phyloP scores from a whole-genome alignment of 2,888 invertebrate genomes.

The Ferrisia virgata region DNA sequence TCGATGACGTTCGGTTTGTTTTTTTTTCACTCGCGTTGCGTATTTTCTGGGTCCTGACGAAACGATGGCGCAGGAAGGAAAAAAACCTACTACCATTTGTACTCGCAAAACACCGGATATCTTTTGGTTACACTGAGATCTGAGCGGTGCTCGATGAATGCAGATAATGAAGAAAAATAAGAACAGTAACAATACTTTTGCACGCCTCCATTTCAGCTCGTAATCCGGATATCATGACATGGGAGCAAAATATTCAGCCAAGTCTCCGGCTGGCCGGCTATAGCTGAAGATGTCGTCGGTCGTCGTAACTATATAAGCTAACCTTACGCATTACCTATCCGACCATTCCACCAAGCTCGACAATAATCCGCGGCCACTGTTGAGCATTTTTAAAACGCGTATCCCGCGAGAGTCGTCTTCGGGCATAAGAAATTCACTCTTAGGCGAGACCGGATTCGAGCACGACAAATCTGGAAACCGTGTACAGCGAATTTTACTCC shows the following conservation, averaged over 20 bases:
- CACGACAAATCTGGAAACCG: conserved; percentile 40
- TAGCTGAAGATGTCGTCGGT: too few species aligned
- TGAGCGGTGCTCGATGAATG: too few species aligned
- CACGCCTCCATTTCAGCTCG: background rate
- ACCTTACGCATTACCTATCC: too few species aligned
- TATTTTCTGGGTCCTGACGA: too few species aligned
- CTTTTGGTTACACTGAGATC: background rate
- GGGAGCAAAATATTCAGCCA: background rate
- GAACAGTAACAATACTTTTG: background rate
- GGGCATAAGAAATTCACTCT: background rate
- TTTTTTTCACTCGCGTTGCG: too few species aligned
- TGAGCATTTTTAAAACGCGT: background rate
- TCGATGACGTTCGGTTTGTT: background rate
- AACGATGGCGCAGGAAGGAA: background rate
- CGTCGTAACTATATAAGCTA: too few species aligned
- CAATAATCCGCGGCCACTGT: background rate
- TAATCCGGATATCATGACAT: conserved; percentile 27
- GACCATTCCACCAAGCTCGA: too few species aligned
- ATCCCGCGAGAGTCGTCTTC: background rate
- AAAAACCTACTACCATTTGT: too few species aligned
- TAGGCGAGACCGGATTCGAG: conserved; percentile 39
- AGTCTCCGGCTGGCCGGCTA: background rate
- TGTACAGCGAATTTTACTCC: conserved; percentile 40
- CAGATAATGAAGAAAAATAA: background rate
- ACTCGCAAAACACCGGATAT: background rate